Evolutionary conservation across 2,888 invertebrate genomes (phyloP), one percentile per base, ranked within the genome.

Genomic region (Harpagoxenus sublaevis): DNA sequence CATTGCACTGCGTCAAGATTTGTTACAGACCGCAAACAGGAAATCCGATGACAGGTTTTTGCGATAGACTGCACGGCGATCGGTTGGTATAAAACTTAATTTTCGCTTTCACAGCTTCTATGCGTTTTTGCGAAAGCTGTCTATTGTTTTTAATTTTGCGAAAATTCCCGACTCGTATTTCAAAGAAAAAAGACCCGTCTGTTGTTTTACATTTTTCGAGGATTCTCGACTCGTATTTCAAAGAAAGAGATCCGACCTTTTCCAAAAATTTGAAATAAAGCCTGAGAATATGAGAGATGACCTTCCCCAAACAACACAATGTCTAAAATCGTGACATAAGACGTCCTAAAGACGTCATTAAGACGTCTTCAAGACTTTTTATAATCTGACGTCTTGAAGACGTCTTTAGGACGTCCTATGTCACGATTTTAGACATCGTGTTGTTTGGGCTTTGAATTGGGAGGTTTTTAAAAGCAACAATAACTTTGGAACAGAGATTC

Each of bases 41-140:
- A 74, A 74, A 48, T n/a, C 28, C 31, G 74, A 74, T 45, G 45
- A 60, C n/a, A 60, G 2, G 4, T 74, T 8, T n/a, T 62, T 9
- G 31, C 31, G 12, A 35, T 60, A 55, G 60, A 35, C 31, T 57
- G 12, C 23, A 57, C 28, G 28, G 55, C 10, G 0, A 23, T 60
- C 31, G 15, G 60, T 60, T 60, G 60, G 15, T 28, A 28, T 5
- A 0, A 28, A 28, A 28, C 28, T 57, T 55, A 0, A 53, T 53
- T n/a, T 3, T n/a, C 8, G 1, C 53, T 53, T 53, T n/a, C n/a
- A 53, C n/a, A 8, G n/a, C 18, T 51, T 15, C 8, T 8, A n/a
- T n/a, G 53, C 2, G 3, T 18, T 18, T 18, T 51, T 51, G 5
- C 18, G 18, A 51, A 12, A 48, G 10, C 0, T 9, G 9, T 51